Evolutionary conservation across 2,797 vertebrate species (phyloP).

Genomic region (Mycteria americana): DNA sequence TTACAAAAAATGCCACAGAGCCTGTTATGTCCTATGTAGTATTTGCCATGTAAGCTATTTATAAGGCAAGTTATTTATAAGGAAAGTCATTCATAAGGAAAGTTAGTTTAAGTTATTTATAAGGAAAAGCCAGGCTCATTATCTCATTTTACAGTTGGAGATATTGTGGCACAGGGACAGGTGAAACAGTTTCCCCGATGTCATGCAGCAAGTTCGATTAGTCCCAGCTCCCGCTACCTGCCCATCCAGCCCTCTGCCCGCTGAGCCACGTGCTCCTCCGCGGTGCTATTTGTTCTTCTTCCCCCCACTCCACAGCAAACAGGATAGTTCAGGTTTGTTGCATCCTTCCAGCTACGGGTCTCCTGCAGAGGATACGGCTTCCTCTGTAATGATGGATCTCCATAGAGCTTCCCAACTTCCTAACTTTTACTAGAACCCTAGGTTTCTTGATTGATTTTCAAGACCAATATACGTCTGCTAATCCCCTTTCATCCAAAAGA

Average conservation of each 20-base stretch:
- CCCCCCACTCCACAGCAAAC: neutral
- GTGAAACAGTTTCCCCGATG: neutral
- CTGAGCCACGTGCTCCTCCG: neutral
- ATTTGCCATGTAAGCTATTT: slow-evolving; percentile 32
- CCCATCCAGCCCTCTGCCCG: neutral
- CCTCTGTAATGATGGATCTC: neutral
- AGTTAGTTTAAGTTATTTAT: slow-evolving; percentile 8
- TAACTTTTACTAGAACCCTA: neutral
- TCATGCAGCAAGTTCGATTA: neutral
- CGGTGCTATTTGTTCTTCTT: neutral
- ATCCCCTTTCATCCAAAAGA: neutral
- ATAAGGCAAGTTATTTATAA: slow-evolving; percentile 49
- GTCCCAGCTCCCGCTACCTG: neutral
- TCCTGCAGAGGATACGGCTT: neutral
- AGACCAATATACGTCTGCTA: neutral
- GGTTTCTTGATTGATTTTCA: neutral
- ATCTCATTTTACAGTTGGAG: neutral
- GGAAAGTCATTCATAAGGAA: slow-evolving; percentile 34
- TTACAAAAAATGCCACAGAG: slow-evolving; percentile 44
- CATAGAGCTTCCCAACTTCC: neutral
- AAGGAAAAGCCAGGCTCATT: neutral
- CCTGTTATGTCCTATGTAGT: neutral
- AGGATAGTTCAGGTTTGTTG: neutral
- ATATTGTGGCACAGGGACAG: neutral
- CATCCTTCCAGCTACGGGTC: neutral